Base-by-base conservation (phyloP, 2,797 vertebrate species). In the Manis javanica region DNA sequence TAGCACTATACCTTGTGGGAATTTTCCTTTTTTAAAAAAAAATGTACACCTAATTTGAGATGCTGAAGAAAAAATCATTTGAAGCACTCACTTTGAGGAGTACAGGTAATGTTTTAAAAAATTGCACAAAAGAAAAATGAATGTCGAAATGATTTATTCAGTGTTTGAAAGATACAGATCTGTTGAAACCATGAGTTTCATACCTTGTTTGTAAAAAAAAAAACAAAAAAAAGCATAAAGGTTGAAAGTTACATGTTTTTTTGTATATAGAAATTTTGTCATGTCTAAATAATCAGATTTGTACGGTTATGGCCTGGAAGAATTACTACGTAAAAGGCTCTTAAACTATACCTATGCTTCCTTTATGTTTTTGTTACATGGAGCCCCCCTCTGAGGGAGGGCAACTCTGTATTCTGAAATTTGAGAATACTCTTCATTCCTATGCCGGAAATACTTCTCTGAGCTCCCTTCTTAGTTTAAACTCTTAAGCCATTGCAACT, bases 81-180 rank as follows among this genome's bases (percentile, higher is more conserved):
- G 99, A 99, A 99, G 99, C 99, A 99, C 99, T 99, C 99, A 99
- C 98, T 98, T 98, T 98, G 99, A 99, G 99, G 99, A 99, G 99
- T 99, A 99, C 99, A 99, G 99, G 99, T 99, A 99, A 99, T 99
- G 98, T 98, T 99, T 98, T 98, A 92, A 94, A 98, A 98, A 99
- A 99, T 99, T 99, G 99, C 99, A 99, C 99, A 99, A 99, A 99
- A 99, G 99, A 99, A 99, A 99, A 99, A 99, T 99, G 99, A 99
- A 99, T 99, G 99, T 99, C 99, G 98, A 99, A 99, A 98, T 98
- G 99, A 99, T 98, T 99, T 99, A 99, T 99, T 99, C 99, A 99
- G 99, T 99, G 99, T 99, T 99, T 98, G 98, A 99, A 99, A 99
- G 98, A 98, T 98, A 98, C 92, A 98, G 98, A 98, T 98, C 99